phyloP scores from a whole-genome alignment of 2,888 invertebrate genomes.

The Biston betularia region DNA sequence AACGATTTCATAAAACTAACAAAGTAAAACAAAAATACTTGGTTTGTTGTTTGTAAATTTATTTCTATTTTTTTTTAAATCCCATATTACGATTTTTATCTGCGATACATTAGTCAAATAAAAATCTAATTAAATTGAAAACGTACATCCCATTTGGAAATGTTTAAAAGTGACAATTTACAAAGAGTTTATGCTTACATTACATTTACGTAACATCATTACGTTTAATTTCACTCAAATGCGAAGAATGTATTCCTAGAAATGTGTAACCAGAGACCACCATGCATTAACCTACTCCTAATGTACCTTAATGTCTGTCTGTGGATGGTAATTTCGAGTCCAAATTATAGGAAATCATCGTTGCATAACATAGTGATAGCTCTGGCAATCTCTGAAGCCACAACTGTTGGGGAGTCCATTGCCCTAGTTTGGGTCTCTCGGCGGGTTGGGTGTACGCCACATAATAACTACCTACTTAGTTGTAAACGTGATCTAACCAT shows the following conservation, averaged over 20 bases:
- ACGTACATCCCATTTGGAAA: too few species aligned
- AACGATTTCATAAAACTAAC: too few species aligned
- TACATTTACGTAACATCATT: too few species aligned
- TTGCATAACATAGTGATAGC: conserved; percentile 24
- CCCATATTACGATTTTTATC: too few species aligned
- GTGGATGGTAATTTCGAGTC: conserved; percentile 22
- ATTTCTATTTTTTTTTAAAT: too few species aligned
- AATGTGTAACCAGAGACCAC: conserved; percentile 27
- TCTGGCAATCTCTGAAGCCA: conserved; percentile 16
- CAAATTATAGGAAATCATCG: conserved; percentile 29
- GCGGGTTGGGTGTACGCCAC: not conserved
- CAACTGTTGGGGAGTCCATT: conserved; percentile 7
- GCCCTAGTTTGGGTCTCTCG: conserved; percentile 8
- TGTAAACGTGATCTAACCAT: not conserved
- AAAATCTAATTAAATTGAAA: too few species aligned
- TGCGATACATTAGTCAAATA: too few species aligned
- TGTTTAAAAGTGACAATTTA: too few species aligned
- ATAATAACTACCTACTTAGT: not conserved
- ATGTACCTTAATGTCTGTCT: conserved; percentile 23
- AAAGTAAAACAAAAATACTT: too few species aligned
- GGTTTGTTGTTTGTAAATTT: too few species aligned
- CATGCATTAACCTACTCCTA: conserved; percentile 20
- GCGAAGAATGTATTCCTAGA: not conserved
- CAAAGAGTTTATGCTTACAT: too few species aligned
- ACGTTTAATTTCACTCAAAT: not conserved